A percentile compares a stretch with the other conserved stretches of the same genome.
Evolutionary conservation across 2,113 vertebrate genomes (phyloP).

Genomic region (Geothlypis trichas): DNA sequence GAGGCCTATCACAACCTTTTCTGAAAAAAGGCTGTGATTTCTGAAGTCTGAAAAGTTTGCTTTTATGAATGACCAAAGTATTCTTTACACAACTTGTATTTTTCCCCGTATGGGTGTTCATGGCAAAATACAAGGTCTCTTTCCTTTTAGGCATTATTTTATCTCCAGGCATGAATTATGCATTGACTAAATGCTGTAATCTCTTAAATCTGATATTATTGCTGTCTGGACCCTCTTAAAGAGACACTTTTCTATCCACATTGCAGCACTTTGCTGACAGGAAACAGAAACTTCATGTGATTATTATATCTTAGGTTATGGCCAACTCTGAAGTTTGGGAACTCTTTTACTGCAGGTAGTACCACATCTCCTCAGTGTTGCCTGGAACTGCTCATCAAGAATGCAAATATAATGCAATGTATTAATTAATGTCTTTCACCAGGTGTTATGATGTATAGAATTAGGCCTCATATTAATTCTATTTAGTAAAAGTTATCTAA

Average conservation of each 20-base stretch:
- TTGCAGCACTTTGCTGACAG: not conserved
- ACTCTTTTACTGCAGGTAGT: not conserved
- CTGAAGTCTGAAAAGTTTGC: not conserved
- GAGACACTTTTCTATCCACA: not conserved
- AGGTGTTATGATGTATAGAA: not conserved
- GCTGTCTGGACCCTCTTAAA: not conserved
- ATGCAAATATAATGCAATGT: not conserved
- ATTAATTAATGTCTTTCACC: not conserved
- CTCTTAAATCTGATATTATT: not conserved
- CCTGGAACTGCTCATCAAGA: not conserved
- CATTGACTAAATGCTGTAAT: not conserved
- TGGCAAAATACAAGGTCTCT: not conserved
- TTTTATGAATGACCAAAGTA: not conserved
- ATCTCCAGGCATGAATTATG: not conserved
- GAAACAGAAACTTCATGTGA: not conserved
- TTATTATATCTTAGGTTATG: not conserved
- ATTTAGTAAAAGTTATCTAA: not conserved
- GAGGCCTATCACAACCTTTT: not conserved
- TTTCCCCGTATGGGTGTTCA: not conserved
- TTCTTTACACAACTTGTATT: not conserved
- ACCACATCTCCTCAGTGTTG: not conserved
- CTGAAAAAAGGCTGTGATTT: not conserved
- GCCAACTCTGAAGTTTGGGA: not conserved
- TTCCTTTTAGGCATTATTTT: not conserved
- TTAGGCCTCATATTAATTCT: not conserved